Conservation (phyloP, 2,797 vertebrate genomes). For the Telmatherina bonti region DNA sequence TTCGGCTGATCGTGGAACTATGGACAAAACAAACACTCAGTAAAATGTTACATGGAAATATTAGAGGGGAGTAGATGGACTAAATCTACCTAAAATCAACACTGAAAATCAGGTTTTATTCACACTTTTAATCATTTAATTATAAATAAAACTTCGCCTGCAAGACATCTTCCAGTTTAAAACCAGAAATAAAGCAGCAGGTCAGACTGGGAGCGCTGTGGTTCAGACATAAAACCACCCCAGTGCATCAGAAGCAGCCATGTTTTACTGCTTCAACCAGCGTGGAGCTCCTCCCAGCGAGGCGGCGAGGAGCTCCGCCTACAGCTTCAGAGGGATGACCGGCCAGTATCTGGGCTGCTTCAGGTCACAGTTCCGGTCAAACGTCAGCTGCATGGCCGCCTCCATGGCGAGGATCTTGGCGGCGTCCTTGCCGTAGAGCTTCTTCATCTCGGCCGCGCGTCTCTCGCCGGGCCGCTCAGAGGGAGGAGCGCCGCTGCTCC, state of each 20-base stretch:
- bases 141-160: slow-evolving; percentile 42
- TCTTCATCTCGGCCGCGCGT: slow-evolving; percentile 90
- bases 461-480: slow-evolving; percentile 88
- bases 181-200: no score
- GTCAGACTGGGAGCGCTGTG: not conserved
- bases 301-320: no score
- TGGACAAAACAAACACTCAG: no score
- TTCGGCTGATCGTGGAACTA: no score
- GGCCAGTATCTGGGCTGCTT: slow-evolving; percentile 98
- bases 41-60: no score
- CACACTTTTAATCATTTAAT: slow-evolving; percentile 61
- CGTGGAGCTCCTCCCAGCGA: no score
- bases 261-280: no score
- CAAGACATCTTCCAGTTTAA: slow-evolving; percentile 20
- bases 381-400: slow-evolving; percentile 84
- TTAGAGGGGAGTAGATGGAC: no score
- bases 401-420: slow-evolving; percentile 95
- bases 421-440: slow-evolving; percentile 87
- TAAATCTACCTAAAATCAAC: no score
- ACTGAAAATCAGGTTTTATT: slow-evolving; percentile 5
- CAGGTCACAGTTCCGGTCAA: slow-evolving; percentile 90
- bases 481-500: slow-evolving; percentile 81
- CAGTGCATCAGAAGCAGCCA: no score
- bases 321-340: slow-evolving; percentile 88
- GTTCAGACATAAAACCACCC: slow-evolving; percentile 29